Conservation (phyloP, 2,113 vertebrate genomes). For the Aepyceros melampus region DNA sequence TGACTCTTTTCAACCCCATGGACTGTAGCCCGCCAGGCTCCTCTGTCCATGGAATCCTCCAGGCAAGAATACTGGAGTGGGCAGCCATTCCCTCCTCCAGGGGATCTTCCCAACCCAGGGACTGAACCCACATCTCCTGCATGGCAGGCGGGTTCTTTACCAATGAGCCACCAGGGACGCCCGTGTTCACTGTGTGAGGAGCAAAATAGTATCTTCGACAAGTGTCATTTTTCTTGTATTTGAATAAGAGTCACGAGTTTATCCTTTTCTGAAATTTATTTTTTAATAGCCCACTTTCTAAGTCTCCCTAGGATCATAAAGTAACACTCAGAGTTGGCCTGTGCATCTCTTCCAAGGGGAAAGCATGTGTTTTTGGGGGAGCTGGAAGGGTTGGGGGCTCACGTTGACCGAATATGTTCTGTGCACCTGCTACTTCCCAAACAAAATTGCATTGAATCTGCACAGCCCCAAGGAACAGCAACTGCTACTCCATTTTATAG, state of each 20-base stretch:
- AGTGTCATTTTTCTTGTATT: background rate
- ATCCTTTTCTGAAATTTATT: background rate
- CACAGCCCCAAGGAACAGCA: background rate
- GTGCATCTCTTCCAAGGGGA: background rate
- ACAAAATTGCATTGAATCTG: background rate
- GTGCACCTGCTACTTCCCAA: background rate
- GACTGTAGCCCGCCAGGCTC: background rate
- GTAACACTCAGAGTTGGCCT: background rate
- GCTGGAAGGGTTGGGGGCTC: background rate
- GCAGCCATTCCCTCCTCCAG: background rate
- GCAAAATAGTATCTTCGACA: background rate
- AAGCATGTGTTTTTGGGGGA: background rate
- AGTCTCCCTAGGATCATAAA: background rate
- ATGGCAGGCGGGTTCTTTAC: background rate
- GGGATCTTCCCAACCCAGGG: background rate
- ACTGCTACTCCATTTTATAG: background rate
- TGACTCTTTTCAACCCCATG: background rate
- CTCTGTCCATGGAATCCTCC: background rate
- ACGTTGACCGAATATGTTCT: accelerated
- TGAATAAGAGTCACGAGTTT: background rate
- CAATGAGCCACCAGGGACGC: background rate
- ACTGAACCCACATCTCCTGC: background rate
- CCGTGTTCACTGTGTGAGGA: background rate
- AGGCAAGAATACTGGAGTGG: background rate
- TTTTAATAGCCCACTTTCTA: background rate